Evolutionary conservation across 2,797 vertebrate genomes (phyloP).

Genomic region (Valencia hispanica): DNA sequence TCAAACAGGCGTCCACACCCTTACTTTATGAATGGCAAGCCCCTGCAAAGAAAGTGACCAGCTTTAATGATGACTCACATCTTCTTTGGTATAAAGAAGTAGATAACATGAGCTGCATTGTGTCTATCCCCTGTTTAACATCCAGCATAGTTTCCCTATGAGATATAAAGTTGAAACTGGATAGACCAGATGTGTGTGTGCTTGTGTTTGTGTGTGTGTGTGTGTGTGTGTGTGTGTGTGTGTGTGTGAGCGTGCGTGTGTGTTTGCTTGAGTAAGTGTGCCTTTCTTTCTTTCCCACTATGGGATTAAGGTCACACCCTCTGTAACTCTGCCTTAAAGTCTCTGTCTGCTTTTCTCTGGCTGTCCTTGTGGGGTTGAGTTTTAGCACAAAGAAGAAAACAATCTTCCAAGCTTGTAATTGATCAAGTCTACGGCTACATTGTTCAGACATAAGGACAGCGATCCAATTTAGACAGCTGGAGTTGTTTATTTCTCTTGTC

Average conservation of each 20-base stretch:
- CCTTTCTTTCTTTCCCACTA: conserved; percentile 45
- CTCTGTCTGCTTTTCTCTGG: conserved; percentile 9
- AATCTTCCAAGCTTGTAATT: conserved; percentile 29
- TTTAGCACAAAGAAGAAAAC: conserved; percentile 26
- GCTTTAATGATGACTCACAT: conserved; percentile 33
- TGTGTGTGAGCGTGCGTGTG: not conserved
- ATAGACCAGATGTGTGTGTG: conserved; percentile 61
- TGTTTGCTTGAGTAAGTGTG: conserved; percentile 1
- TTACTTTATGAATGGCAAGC: conserved; percentile 24
- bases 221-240: conserved; percentile 8
- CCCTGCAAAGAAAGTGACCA: conserved; percentile 14
- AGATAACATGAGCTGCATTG: conserved; percentile 15
- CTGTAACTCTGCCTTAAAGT: conserved; percentile 18
- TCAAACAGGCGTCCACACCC: conserved; percentile 51
- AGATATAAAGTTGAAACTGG: conserved; percentile 61
- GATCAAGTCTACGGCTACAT: conserved; percentile 20
- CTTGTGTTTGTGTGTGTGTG: conserved; percentile 1
- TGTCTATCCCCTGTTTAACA: conserved; percentile 23
- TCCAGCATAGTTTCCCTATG: conserved; percentile 43
- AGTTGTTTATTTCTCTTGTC: conserved; percentile 18
- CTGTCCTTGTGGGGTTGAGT: conserved; percentile 22
- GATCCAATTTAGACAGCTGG: conserved; percentile 8
- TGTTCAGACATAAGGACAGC: conserved; percentile 27
- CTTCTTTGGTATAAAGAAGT: not conserved
- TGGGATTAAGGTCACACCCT: conserved; percentile 70